Evolutionary conservation across 2,113 vertebrate species (phyloP).

Genomic region (Fregetta grallaria): DNA sequence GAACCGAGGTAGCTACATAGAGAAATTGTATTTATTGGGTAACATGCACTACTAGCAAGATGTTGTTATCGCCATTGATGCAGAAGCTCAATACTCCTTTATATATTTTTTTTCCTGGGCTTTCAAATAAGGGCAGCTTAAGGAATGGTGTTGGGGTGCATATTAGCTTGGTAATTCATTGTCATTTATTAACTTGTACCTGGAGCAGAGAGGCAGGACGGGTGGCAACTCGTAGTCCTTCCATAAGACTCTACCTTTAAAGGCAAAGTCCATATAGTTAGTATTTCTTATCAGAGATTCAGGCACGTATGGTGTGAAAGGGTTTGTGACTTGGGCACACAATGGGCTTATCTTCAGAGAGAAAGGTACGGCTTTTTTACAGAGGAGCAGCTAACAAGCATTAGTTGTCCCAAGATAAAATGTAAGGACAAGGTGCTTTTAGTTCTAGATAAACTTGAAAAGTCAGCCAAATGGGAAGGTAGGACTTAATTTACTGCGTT

Average conservation of each 20-base stretch:
- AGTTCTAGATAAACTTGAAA: neutral
- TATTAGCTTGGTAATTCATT: neutral
- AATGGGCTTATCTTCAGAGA: neutral
- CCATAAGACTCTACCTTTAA: slow-evolving; percentile 10
- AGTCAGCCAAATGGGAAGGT: neutral
- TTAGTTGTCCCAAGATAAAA: neutral
- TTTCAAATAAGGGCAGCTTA: neutral
- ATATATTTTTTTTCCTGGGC: neutral
- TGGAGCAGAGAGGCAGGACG: neutral
- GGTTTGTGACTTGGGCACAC: neutral
- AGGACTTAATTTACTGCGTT: neutral
- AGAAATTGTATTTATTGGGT: neutral
- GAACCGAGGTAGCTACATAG: neutral
- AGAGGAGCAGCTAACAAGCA: neutral
- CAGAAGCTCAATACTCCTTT: neutral
- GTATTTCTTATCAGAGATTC: slow-evolving; percentile 17
- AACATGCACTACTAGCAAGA: neutral
- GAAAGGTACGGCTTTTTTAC: neutral
- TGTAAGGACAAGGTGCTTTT: neutral
- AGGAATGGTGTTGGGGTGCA: neutral
- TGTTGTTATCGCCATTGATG: neutral
- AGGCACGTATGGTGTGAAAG: neutral
- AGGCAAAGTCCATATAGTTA: slow-evolving; percentile 43
- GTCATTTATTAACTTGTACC: slow-evolving; percentile 52
- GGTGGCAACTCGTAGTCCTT: neutral